These are phyloP conservation scores for Meteorus colon DNA, from an alignment of 2,888 invertebrate genomes.

Conservation along the genomic window DNA sequence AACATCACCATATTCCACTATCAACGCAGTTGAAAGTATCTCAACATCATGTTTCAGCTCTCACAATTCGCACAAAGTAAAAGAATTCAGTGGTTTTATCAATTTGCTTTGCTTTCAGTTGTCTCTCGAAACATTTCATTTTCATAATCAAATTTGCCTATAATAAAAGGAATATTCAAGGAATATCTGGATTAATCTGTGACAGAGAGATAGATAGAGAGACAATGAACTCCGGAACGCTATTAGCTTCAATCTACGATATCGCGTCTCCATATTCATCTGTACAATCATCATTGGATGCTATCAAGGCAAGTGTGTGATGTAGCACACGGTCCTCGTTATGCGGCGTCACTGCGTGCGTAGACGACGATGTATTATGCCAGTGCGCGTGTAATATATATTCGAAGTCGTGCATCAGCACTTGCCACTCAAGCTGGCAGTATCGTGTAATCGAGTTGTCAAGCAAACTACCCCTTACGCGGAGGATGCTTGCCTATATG, in stretches of 20 bases:
- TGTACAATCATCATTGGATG: conserved; percentile 4
- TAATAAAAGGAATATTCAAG: too few relatives aligned
- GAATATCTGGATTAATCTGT: too few relatives aligned
- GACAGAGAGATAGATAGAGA: not conserved
- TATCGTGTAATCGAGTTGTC: conserved; percentile 68
- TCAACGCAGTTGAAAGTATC: not conserved
- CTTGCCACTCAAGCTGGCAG: conserved; percentile 64
- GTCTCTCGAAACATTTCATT: too few relatives aligned
- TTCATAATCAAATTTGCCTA: too few relatives aligned
- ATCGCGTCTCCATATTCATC: not conserved
- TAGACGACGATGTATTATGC: conserved; percentile 32
- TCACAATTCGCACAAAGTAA: too few relatives aligned
- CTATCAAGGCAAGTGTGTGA: conserved; percentile 24
- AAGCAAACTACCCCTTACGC: conserved; percentile 67
- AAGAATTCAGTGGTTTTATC: too few relatives aligned
- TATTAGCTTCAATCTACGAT: conserved; percentile 14
- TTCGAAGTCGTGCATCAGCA: conserved; percentile 54
- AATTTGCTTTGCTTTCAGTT: too few relatives aligned
- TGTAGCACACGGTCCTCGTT: conserved; percentile 17
- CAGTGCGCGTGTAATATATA: conserved; percentile 5
- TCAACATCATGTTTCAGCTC: not conserved
- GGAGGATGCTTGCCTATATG: conserved; percentile 6
- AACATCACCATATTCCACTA: conserved; percentile 9
- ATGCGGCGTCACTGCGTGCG: conserved; percentile 19
- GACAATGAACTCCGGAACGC: not conserved